Base-by-base conservation (phyloP, 2,888 invertebrate species). In the Buathra laborator region DNA sequence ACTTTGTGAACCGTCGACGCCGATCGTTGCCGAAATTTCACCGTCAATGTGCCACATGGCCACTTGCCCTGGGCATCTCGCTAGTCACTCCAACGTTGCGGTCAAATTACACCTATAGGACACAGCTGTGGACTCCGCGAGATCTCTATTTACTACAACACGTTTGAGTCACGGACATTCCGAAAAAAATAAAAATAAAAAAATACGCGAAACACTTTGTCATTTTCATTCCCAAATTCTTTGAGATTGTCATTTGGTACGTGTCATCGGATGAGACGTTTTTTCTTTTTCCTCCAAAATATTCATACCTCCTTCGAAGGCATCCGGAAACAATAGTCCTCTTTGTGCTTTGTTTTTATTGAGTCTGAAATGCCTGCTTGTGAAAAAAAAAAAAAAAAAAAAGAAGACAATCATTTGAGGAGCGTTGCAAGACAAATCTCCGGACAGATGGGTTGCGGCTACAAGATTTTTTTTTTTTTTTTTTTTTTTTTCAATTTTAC, bases 41-140 rank as follows among this genome's bases (percentile, higher is more conserved):
- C 78, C 78, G 78, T 68, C 68, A 78, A 62, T 59, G 19, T 87
- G 87, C 89, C 89, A 90, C 88, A 90, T 89, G 89, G 89, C 86
- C 86, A 82, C 81, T 84, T 79, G 81, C 81, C 62, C 53, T 29
- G 29, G 46, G 44, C 43, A 43, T 48, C 64, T 80, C 46, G 72
- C 76, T 74, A 79, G 79, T 83, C 81, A 83, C 72, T 71, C 81
- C 53, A 66, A 59, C 62, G 14, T 81, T 75, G 74, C 78, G 81
- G 76, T 83, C 81, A 51, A 68, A 81, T 77, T 53, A 56, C 37
- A 51, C 12, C 44, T 51, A 29, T 24, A 32, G 29, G 16, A 44
- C 51, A 68, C 83, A 62, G 74, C 80, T 81, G 81, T n/a, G 37
- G 12, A 19, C n/a, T n/a, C 43, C 7, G 10, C 46, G 3, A 6